Percentiles rank a stretch among this genome's conserved stretches.
Conservation (phyloP, 2,888 invertebrate genomes). For the Drosophila mimetica region DNA sequence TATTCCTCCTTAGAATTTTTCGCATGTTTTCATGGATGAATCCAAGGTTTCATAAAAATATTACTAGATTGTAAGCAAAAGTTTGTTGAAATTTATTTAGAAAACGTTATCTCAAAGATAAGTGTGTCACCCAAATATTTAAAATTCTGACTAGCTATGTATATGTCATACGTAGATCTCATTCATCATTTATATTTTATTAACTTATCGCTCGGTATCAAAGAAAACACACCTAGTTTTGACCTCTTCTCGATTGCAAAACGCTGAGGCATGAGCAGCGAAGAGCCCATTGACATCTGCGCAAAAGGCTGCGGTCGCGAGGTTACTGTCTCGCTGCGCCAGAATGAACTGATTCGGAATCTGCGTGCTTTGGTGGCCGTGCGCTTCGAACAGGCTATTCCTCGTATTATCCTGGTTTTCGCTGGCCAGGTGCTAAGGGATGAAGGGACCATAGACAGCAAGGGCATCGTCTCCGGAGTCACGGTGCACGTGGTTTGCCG, state of each 20-base stretch:
- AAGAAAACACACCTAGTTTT: constrained; percentile 2
- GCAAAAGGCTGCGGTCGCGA: constrained; percentile 50
- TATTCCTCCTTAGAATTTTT: too few species aligned
- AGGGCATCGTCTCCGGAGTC: constrained; percentile 61
- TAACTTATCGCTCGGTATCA: constrained; percentile 2
- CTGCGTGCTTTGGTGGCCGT: constrained; percentile 62
- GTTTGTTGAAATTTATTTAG: too few species aligned
- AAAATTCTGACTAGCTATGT: background rate
- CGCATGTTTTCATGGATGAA: too few species aligned
- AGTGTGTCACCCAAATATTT: background rate
- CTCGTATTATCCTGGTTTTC: constrained; percentile 53
- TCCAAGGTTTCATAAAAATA: too few species aligned
- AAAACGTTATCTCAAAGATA: too few species aligned
- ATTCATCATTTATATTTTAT: background rate
- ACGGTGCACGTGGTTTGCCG: constrained; percentile 63
- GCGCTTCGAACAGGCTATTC: constrained; percentile 54
- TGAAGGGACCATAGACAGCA: constrained; percentile 59
- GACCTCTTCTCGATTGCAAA: background rate
- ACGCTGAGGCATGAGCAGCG: constrained; percentile 15
- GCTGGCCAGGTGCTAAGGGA: constrained; percentile 58
- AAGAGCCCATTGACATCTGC: constrained; percentile 50
- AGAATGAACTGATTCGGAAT: constrained; percentile 60
- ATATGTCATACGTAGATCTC: background rate
- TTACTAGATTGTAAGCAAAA: too few species aligned
- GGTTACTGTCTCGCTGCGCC: constrained; percentile 53